These are phyloP conservation scores for Ophion obscuratus DNA, from an alignment of 2,888 invertebrate species.

Conservation along the genomic window DNA sequence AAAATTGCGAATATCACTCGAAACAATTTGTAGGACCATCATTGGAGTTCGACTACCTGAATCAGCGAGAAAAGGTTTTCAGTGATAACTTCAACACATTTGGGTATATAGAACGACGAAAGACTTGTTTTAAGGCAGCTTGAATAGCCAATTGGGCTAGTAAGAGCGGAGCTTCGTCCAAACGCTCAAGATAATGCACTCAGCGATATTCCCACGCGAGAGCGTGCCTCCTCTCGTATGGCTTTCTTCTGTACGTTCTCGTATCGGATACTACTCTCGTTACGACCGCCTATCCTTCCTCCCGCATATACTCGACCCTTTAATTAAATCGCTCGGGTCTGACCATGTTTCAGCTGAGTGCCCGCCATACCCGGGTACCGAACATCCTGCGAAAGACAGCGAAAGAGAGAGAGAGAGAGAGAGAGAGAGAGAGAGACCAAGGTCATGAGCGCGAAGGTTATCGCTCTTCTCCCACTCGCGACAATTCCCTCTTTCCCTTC, in stretches of 20 bases:
- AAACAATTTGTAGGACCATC: no score
- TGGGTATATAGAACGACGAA: not conserved
- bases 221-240: not conserved
- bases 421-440: conserved; percentile 76
- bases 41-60: no score
- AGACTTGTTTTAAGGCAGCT: not conserved
- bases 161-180: conserved; percentile 11
- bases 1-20: no score
- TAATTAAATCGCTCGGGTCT: conserved; percentile 79
- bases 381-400: conserved; percentile 65
- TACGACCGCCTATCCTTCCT: conserved; percentile 55
- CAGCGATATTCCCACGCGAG: conserved; percentile 55
- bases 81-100: not conserved
- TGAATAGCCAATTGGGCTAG: conserved; percentile 6
- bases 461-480: conserved; percentile 73
- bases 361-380: conserved; percentile 53
- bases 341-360: conserved; percentile 75
- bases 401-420: conserved; percentile 71
- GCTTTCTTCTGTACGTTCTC: conserved; percentile 35
- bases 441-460: conserved; percentile 81
- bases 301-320: conserved; percentile 73
- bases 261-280: conserved; percentile 60
- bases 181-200: conserved; percentile 30
- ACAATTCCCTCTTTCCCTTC: conserved; percentile 36
- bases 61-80: no score